Evolutionary conservation across 2,113 vertebrate genomes (phyloP).

Genomic region (Vombatus ursinus): DNA sequence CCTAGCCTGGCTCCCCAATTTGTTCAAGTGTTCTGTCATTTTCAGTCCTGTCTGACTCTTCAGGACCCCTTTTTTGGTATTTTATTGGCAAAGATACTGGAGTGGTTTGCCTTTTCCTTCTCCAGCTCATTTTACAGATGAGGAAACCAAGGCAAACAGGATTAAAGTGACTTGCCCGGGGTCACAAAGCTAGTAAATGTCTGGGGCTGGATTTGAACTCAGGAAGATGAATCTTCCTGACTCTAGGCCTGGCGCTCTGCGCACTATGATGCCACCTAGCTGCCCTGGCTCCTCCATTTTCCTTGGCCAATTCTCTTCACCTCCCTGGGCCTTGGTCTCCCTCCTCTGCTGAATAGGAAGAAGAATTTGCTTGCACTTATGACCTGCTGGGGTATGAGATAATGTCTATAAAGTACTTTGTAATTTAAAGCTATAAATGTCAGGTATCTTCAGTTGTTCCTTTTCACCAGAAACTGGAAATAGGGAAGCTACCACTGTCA

Average conservation of each 20-base stretch:
- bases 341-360: neutral
- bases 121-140: neutral
- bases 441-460: neutral
- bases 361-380: neutral
- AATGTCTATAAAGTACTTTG: neutral
- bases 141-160: neutral
- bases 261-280: too few relatives aligned
- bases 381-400: neutral
- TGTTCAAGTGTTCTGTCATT: neutral
- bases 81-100: neutral
- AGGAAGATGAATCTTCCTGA: neutral
- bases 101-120: neutral
- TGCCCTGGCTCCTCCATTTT: neutral
- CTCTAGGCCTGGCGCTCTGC: neutral
- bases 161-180: neutral
- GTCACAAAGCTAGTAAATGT: neutral
- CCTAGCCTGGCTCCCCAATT: neutral
- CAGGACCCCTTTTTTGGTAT: neutral
- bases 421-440: neutral
- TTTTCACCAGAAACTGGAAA: neutral
- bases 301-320: neutral
- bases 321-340: neutral
- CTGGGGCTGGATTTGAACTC: too few relatives aligned
- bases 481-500: neutral
- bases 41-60: neutral